Evolutionary conservation across 2,113 vertebrate genomes (phyloP).

Genomic region (Pholis gunnellus): DNA sequence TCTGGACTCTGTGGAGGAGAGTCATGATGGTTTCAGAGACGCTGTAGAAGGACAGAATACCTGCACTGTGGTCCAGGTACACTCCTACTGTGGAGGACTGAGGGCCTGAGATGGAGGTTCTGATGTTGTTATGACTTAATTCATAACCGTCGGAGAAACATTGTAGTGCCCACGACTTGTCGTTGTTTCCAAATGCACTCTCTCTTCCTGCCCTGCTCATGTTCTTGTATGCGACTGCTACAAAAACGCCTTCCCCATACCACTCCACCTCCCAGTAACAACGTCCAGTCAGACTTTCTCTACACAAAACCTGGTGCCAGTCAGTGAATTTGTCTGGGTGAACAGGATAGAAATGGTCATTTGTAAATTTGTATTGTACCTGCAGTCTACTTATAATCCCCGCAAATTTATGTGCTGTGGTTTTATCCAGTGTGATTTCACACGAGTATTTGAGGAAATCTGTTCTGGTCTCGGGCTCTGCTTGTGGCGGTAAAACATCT

Average conservation of each 20-base stretch:
- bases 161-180: slow-evolving; percentile 23
- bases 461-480: slow-evolving; percentile 21
- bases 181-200: slow-evolving; percentile 25
- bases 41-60: neutral
- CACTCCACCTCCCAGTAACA: slow-evolving; percentile 45
- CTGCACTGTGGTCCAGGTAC: slow-evolving; percentile 16
- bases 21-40: neutral
- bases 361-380: rapidly evolving
- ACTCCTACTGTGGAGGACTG: neutral
- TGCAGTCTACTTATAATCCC: rapidly evolving
- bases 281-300: slow-evolving; percentile 10
- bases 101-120: slow-evolving; percentile 4
- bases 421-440: neutral
- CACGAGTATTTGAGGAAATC: neutral
- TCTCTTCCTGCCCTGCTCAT: neutral
- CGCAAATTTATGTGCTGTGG: neutral
- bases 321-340: slow-evolving; percentile 8
- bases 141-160: neutral
- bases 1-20: slow-evolving; percentile 24
- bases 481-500: neutral
- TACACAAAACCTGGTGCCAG: neutral
- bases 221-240: slow-evolving; percentile 13
- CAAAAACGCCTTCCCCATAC: rapidly evolving
- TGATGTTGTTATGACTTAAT: slow-evolving; percentile 16
- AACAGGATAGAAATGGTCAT: rapidly evolving